Evolutionary conservation across 2,888 invertebrate genomes (phyloP), one percentile per base, ranked within the genome.

Genomic region (Drosophila anceps): DNA sequence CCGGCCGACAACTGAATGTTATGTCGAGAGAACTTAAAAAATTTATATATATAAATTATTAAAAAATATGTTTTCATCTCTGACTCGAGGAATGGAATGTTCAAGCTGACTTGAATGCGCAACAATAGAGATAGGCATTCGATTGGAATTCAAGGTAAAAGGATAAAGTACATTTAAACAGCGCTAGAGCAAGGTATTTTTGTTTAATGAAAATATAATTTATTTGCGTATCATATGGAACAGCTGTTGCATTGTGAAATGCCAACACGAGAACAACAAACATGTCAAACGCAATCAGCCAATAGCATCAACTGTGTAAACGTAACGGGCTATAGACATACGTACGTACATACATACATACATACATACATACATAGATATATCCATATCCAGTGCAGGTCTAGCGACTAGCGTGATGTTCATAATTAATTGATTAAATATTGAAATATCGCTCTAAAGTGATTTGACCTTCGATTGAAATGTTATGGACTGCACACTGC

Each of bases 401-500:
- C 15, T 57, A 39, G 46, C 27, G 35, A 51, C 54, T 64, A 27
- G 50, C 50, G 35, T 53, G 41, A 43, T 35, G 66, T 33, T 74
- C 29, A 58, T 66, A 66, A 73, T 66, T 44, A 41, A 73, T 54
- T 66, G 53, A 51, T 79, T 68, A 71, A 80, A 76, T 73, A 73
- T 63, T 63, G 63, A 48, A 27, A 20, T 51, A 55, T 31, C 24
- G 48, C 48, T 72, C 24, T 27, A 58, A 62, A 80, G 60, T 72
- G 44, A 62, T 72, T 76, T 72, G 71, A 71, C 80, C 78, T 80
- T 75, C 65, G 29, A 51, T 75, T 27, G n/a, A 18, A 50, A 20
- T 15, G 20, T 59, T 54, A 37, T 57, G 37, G 73, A 46, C 60
- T 72, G 64, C 54, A 64, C 57, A 46, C 15, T 46, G 35, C 18